A percentile compares a stretch with the other conserved stretches of the same genome.
Evolutionary conservation across 2,113 vertebrate species (phyloP).

Genomic region (Pedetes capensis): DNA sequence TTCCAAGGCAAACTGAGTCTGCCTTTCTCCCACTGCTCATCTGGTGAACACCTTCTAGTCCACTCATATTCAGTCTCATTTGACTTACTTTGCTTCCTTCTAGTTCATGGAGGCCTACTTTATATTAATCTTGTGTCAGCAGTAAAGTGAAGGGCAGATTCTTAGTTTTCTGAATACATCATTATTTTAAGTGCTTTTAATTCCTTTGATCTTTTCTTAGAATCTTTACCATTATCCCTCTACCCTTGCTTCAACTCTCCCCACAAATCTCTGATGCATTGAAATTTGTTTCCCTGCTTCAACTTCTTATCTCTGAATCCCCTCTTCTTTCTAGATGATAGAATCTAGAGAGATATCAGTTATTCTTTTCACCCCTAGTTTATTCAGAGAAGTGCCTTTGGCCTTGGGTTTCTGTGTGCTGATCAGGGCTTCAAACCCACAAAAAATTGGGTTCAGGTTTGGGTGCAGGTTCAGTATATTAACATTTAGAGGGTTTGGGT

Average conservation of each 20-base stretch:
- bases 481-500: too few relatives aligned
- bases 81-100: neutral
- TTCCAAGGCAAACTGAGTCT: neutral
- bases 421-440: too few relatives aligned
- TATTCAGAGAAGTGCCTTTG: neutral
- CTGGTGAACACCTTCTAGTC: neutral
- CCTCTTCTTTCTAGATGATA: neutral
- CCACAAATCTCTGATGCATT: neutral
- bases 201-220: conserved; percentile 24
- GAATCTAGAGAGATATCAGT: neutral
- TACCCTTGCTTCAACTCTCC: neutral
- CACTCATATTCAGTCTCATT: neutral
- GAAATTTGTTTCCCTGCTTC: neutral
- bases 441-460: too few relatives aligned
- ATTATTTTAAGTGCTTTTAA: conserved; percentile 33
- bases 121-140: neutral
- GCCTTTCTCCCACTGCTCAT: neutral
- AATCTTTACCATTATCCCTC: neutral
- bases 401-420: neutral
- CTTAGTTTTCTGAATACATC: neutral
- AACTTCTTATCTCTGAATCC: neutral
- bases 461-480: too few relatives aligned
- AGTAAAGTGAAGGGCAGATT: neutral
- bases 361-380: neutral
- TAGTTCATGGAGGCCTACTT: neutral